Percentiles rank a stretch among this genome's conserved stretches.
phyloP scores from a whole-genome alignment of 1,140 invertebrate genomes.

The Hydropsyche tenuis region DNA sequence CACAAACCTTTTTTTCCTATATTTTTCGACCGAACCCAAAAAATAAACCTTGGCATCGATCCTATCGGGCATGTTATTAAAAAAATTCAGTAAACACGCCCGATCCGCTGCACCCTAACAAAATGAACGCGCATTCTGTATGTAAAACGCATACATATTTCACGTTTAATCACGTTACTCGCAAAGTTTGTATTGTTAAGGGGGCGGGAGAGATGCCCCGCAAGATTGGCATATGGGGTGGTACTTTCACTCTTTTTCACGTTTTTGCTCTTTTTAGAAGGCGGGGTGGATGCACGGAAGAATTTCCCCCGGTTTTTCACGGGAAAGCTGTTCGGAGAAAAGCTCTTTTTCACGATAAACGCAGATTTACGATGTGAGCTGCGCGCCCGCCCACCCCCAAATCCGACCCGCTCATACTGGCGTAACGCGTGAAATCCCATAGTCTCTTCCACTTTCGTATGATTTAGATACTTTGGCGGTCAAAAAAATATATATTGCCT shows the following conservation, averaged over 20 bases:
- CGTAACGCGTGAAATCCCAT: background rate
- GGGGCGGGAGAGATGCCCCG: slow-evolving; percentile 10
- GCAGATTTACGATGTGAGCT: slow-evolving; percentile 36
- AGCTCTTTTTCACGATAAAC: slow-evolving; percentile 39
- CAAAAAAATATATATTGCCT: no score
- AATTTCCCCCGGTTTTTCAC: slow-evolving; percentile 24
- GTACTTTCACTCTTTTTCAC: background rate
- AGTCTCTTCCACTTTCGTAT: slow-evolving; percentile 27
- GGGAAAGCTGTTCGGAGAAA: slow-evolving; percentile 15
- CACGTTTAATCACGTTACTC: slow-evolving; percentile 24
- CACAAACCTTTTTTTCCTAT: no score
- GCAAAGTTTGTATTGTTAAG: slow-evolving; percentile 20
- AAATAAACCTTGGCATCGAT: no score
- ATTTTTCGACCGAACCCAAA: no score
- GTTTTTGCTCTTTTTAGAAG: slow-evolving; percentile 2
- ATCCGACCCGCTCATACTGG: background rate
- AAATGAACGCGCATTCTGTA: background rate
- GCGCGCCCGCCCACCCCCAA: background rate
- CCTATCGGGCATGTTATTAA: no score
- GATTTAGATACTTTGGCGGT: slow-evolving; percentile 21
- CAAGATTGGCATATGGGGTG: slow-evolving; percentile 28
- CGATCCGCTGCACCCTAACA: background rate
- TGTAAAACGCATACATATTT: slow-evolving; percentile 17
- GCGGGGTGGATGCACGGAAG: background rate
- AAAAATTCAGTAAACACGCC: no score